Percentiles rank a stretch among this genome's conserved stretches.
phyloP scores from a whole-genome alignment of 30 jellyfish, hydroid and myxozoan species.

The Phacellophora camtschatica region DNA sequence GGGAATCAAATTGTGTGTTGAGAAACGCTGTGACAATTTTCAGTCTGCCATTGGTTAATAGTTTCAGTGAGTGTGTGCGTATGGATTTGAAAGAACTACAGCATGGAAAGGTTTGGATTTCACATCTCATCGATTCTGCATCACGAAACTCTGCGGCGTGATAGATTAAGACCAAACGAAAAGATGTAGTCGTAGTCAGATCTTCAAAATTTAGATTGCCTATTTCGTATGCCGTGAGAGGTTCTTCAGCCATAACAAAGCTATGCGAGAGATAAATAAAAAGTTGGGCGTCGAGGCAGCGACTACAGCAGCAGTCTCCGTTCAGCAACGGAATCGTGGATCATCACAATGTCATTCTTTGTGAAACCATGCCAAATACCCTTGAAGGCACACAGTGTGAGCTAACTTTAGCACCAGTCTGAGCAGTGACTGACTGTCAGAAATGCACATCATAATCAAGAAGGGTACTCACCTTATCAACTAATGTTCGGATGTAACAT shows the following conservation, averaged over 20 bases:
- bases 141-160: neutral
- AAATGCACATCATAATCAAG: neutral
- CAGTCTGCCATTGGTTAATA: conserved; percentile 1
- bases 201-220: neutral
- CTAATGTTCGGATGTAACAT: no score
- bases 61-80: conserved; percentile 8
- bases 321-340: conserved; percentile 7
- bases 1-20: no score
- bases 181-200: neutral
- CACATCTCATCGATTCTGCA: neutral
- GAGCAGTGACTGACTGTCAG: conserved; percentile 30
- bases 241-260: neutral
- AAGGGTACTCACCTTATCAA: no score
- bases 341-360: neutral
- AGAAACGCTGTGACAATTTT: no score
- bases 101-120: neutral
- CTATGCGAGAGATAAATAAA: neutral
- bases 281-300: no score
- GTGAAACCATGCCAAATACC: neutral
- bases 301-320: conserved; percentile 19
- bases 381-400: conserved; percentile 13
- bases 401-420: neutral
- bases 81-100: neutral
- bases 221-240: neutral
- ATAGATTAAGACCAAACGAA: neutral